Percentiles rank a stretch among this genome's conserved stretches.
These are phyloP conservation scores for Drosophila nannoptera DNA, from an alignment of 1,140 invertebrate species.

Conservation along the genomic window DNA sequence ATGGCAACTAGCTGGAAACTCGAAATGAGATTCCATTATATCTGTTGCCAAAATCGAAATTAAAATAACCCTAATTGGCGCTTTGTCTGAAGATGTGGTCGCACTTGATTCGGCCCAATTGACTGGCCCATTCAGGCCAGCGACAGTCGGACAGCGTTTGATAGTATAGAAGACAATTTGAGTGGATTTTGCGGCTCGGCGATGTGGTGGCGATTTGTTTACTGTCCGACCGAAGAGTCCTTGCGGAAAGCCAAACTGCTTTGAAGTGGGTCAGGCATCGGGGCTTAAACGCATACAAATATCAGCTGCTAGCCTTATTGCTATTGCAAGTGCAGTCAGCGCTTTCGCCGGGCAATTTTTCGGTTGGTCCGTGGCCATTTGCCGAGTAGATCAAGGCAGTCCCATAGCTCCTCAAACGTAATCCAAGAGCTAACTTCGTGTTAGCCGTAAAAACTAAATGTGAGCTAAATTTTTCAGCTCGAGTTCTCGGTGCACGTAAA, in stretches of 20 bases:
- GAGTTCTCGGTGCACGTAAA: constrained; percentile 62
- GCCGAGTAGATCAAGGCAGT: background rate
- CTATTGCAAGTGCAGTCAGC: background rate
- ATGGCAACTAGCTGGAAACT: constrained; percentile 10
- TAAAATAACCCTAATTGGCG: constrained; percentile 73
- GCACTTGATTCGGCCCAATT: too few relatives aligned
- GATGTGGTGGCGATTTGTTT: constrained; percentile 33
- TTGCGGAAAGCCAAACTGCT: constrained; percentile 38
- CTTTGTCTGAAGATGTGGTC: constrained; percentile 19
- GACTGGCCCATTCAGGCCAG: too few relatives aligned
- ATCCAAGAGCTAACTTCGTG: constrained; percentile 22
- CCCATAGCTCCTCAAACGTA: background rate
- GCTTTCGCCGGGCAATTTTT: too few relatives aligned
- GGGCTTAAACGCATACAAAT: constrained; percentile 32
- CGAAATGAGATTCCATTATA: constrained; percentile 21
- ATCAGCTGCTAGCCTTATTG: constrained; percentile 9
- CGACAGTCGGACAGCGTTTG: background rate
- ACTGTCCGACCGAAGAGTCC: constrained; percentile 21
- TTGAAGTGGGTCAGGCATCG: constrained; percentile 61
- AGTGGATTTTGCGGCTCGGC: constrained; percentile 26
- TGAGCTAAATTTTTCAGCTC: constrained; percentile 65
- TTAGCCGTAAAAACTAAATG: constrained; percentile 63
- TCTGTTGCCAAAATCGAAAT: constrained; percentile 47
- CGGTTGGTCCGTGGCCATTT: too few relatives aligned
- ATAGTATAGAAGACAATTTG: constrained; percentile 38